Percentiles rank a stretch among this genome's conserved stretches.
Evolutionary conservation across 1,140 invertebrate species (phyloP).

Genomic region (Popillia japonica): DNA sequence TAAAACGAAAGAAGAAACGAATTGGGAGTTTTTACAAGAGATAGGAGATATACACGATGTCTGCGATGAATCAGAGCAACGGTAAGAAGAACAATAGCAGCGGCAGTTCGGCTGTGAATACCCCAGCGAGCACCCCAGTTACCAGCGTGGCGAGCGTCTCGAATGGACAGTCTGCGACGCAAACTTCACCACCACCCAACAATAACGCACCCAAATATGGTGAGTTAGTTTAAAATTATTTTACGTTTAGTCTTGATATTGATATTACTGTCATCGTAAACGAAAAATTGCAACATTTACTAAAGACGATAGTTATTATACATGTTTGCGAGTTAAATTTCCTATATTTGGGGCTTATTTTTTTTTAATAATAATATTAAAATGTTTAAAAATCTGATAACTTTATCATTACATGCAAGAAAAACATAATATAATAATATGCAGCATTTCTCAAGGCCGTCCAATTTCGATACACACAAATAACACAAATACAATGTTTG

Average conservation of each 20-base stretch:
- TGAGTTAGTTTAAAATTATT: constrained; percentile 43
- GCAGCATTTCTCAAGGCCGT: neutral
- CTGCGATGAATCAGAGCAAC: constrained; percentile 43
- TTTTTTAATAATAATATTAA: too few species aligned
- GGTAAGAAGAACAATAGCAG: constrained; percentile 46
- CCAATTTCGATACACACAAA: constrained; percentile 31
- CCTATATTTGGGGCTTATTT: too few species aligned
- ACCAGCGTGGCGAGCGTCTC: constrained; percentile 38
- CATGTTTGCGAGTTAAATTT: too few species aligned
- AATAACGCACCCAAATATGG: constrained; percentile 55
- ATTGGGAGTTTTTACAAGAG: neutral
- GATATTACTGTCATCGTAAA: too few species aligned
- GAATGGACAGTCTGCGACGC: constrained; percentile 41
- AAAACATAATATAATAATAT: neutral
- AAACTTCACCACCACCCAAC: constrained; percentile 50
- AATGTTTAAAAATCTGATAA: too few species aligned
- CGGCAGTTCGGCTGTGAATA: constrained; percentile 46
- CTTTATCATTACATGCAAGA: neutral
- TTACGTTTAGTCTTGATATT: too few species aligned
- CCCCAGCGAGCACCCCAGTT: constrained; percentile 47
- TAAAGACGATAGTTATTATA: too few species aligned
- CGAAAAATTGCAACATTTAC: too few species aligned
- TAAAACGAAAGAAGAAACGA: neutral
- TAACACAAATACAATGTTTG: constrained; percentile 20
- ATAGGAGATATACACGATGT: constrained; percentile 37